These are phyloP conservation scores for Epicauta chinensis DNA, from an alignment of 1,140 invertebrate genomes.

Conservation along the genomic window DNA sequence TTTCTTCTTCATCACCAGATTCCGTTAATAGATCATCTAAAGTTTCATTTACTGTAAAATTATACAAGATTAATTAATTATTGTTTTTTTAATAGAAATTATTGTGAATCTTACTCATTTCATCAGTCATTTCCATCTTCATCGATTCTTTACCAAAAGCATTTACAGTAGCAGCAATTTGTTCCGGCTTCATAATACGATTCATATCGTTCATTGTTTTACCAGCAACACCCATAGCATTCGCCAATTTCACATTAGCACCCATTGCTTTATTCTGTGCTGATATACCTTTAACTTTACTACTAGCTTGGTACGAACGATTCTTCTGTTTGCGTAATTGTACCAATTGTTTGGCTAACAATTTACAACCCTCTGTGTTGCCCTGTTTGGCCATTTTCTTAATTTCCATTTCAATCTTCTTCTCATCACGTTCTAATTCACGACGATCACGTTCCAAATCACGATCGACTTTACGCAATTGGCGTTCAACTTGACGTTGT, in stretches of 20 bases:
- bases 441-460: constrained; percentile 76
- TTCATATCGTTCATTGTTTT: constrained; percentile 87
- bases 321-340: constrained; percentile 83
- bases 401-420: constrained; percentile 84
- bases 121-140: constrained; percentile 92
- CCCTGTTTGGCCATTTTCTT: constrained; percentile 82
- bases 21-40: constrained; percentile 84
- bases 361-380: constrained; percentile 74
- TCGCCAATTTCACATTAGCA: constrained; percentile 77
- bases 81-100: too few species aligned
- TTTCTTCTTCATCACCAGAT: constrained; percentile 86
- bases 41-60: constrained; percentile 75
- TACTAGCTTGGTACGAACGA: constrained; percentile 68
- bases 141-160: constrained; percentile 76
- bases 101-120: constrained; percentile 71
- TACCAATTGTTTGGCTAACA: constrained; percentile 85
- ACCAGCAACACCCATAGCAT: constrained; percentile 78
- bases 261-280: constrained; percentile 84
- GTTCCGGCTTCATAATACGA: constrained; percentile 77
- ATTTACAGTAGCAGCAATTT: constrained; percentile 72
- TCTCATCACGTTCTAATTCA: constrained; percentile 80
- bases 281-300: constrained; percentile 67
- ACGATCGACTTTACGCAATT: constrained; percentile 69
- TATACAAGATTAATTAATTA: constrained; percentile 23
- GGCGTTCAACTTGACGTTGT: constrained; percentile 73